A percentile compares a stretch with the other conserved stretches of the same genome.
phyloP scores from a whole-genome alignment of 2,113 vertebrate genomes.

The Laticauda laticaudata region DNA sequence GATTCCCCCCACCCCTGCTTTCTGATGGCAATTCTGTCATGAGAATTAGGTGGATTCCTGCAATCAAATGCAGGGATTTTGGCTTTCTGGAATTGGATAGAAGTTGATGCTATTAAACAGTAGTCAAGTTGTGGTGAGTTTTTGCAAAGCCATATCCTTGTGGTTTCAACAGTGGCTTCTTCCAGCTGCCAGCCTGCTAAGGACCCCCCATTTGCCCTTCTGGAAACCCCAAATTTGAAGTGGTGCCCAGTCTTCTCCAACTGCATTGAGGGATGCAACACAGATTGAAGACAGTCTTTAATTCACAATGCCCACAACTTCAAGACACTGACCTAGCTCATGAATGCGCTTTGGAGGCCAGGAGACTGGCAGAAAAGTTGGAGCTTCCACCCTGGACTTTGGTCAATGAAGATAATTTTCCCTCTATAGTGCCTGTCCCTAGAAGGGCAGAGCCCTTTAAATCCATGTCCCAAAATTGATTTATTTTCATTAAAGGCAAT shows the following conservation, averaged over 20 bases:
- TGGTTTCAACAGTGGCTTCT: not conserved
- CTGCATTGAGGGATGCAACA: not conserved
- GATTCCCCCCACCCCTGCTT: not conserved
- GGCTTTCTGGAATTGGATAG: not conserved
- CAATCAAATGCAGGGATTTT: not conserved
- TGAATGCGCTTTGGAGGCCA: not conserved
- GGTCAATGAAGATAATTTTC: not conserved
- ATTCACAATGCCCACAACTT: not conserved
- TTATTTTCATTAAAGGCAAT: not conserved
- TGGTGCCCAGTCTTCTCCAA: not conserved
- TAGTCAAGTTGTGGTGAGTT: not conserved
- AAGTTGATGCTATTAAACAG: not conserved
- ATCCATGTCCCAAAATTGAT: not conserved
- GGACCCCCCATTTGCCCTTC: too few species aligned
- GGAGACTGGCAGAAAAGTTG: not conserved
- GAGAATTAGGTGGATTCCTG: not conserved
- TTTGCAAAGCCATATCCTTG: slow-evolving; percentile 23
- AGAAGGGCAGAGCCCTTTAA: not conserved
- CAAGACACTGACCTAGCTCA: not conserved
- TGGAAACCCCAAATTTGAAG: not conserved
- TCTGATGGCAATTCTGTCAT: slow-evolving; percentile 6
- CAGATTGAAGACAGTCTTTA: not conserved
- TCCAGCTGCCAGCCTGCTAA: not conserved
- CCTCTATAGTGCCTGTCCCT: not conserved
- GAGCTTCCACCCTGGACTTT: not conserved